phyloP scores from a whole-genome alignment of 2,113 vertebrate genomes.

The Ictidomys tridecemlineatus region DNA sequence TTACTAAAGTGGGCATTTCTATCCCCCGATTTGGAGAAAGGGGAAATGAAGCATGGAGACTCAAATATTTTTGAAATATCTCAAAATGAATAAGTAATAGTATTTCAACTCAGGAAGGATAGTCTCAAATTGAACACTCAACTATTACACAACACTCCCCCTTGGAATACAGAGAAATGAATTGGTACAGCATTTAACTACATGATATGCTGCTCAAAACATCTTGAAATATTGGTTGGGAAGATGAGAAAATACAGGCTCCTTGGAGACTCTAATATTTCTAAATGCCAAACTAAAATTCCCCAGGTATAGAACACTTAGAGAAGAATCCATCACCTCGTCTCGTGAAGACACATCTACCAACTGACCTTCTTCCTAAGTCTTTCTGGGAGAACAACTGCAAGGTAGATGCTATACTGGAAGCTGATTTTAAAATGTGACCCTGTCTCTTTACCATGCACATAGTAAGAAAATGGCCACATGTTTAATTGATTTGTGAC shows the following conservation, averaged over 20 bases:
- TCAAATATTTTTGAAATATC: background rate
- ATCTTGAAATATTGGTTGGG: background rate
- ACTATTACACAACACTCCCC: background rate
- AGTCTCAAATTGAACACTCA: background rate
- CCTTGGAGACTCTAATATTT: background rate
- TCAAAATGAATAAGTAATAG: background rate
- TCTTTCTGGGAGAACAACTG: constrained; percentile 88
- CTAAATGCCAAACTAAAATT: background rate
- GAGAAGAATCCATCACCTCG: constrained; percentile 78
- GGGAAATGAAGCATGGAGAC: background rate
- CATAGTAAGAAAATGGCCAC: background rate
- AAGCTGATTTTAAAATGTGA: background rate
- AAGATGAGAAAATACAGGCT: background rate
- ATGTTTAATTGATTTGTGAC: background rate
- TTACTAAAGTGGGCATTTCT: background rate
- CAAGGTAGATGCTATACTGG: constrained; percentile 81
- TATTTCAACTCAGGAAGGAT: background rate
- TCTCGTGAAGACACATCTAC: constrained; percentile 88
- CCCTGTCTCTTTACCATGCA: background rate
- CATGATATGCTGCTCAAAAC: background rate
- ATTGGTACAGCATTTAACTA: background rate
- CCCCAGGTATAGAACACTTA: constrained; percentile 83
- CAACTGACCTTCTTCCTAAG: constrained; percentile 85
- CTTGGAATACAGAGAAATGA: background rate
- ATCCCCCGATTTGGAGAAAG: background rate